Evolutionary conservation across 2,797 vertebrate genomes (phyloP).

Genomic region (Protosalanx chinensis): DNA sequence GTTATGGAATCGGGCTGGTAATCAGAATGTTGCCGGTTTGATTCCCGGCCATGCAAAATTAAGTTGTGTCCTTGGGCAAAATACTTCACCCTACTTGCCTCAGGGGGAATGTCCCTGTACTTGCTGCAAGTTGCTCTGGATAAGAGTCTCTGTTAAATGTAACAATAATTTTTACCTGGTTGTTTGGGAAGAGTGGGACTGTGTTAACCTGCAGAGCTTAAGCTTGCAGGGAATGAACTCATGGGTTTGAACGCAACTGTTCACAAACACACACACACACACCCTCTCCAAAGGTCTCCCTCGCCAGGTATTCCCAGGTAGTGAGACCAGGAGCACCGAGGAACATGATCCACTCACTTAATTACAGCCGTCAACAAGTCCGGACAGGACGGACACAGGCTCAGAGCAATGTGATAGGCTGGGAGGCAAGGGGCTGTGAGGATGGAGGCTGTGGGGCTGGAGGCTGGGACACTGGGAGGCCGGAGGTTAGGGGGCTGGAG

Average conservation of each 20-base stretch:
- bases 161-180: not conserved
- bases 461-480: not conserved
- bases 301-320: not conserved
- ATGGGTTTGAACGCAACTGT: not conserved
- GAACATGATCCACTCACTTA: slow-evolving; percentile 7
- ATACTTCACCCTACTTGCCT: too few species aligned
- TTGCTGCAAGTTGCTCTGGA: too few species aligned
- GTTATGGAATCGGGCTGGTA: too few species aligned
- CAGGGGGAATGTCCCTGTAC: too few species aligned
- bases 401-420: slow-evolving; percentile 8
- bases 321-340: not conserved
- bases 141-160: too few species aligned
- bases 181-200: not conserved
- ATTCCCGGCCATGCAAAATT: too few species aligned
- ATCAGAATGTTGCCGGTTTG: too few species aligned
- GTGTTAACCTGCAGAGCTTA: not conserved
- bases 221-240: not conserved
- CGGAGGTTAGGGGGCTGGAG: too few species aligned
- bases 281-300: not conserved
- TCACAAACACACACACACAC: not conserved
- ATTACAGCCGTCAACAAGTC: slow-evolving; percentile 7
- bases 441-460: slow-evolving; percentile 4
- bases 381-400: not conserved
- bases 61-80: too few species aligned
- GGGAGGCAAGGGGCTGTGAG: not conserved